phyloP scores from a whole-genome alignment of 2,888 invertebrate species.

The Bombylius major region DNA sequence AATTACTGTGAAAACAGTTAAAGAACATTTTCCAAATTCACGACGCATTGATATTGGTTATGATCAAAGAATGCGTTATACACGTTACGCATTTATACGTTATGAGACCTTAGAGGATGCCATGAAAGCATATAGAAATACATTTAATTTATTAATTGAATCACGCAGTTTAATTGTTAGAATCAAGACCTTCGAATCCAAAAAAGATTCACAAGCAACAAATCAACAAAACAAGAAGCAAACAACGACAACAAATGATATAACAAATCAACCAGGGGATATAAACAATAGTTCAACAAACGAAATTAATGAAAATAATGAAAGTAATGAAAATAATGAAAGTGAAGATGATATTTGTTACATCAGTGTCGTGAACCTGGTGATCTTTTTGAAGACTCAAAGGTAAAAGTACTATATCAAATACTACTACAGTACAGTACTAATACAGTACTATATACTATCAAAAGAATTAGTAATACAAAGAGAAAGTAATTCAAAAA shows the following conservation, averaged over 20 bases:
- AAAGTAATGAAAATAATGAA: neutral
- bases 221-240: neutral
- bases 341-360: neutral
- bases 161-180: constrained; percentile 51
- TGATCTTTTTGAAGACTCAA: constrained; percentile 1
- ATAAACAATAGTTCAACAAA: neutral
- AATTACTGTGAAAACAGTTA: constrained; percentile 48
- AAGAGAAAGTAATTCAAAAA: neutral
- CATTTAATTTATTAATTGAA: constrained; percentile 45
- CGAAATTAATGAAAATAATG: too few relatives aligned
- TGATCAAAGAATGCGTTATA: constrained; percentile 53
- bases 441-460: too few relatives aligned
- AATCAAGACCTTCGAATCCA: constrained; percentile 4
- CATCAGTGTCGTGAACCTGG: neutral
- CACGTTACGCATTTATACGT: constrained; percentile 53
- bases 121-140: constrained; percentile 46
- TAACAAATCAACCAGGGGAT: neutral
- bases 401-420: constrained; percentile 10
- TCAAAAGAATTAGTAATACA: constrained; percentile 1
- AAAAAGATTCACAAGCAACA: constrained; percentile 13
- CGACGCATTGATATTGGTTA: constrained; percentile 52
- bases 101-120: constrained; percentile 47
- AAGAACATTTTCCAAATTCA: constrained; percentile 46
- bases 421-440: too few relatives aligned
- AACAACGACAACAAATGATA: neutral